Percentiles rank a stretch among this genome's conserved stretches.
Evolutionary conservation across 2,888 invertebrate species (phyloP).

Genomic region (Isoperla grammatica): DNA sequence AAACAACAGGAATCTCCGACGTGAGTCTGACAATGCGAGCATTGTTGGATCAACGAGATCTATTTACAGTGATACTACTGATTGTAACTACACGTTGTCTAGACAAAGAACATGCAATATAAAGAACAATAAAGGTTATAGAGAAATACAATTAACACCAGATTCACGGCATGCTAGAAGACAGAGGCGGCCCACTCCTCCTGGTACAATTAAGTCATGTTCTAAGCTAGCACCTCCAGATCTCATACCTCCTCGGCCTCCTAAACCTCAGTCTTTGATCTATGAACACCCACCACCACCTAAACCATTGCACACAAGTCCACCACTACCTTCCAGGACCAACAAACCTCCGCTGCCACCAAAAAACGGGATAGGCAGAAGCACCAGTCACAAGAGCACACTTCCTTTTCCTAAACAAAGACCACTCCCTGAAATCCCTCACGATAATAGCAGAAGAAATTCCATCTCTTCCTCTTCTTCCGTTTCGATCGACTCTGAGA

Average conservation of each 20-base stretch:
- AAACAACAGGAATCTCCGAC: conserved; percentile 1
- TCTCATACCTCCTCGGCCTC: conserved; percentile 36
- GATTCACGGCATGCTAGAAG: conserved; percentile 68
- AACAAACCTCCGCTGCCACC: conserved; percentile 36
- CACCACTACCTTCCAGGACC: conserved; percentile 44
- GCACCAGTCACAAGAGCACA: conserved; percentile 25
- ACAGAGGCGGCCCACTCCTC: conserved; percentile 57
- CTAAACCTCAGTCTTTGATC: conserved; percentile 4
- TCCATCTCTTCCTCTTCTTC: conserved; percentile 32
- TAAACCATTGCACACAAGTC: conserved; percentile 29
- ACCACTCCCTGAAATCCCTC: conserved; percentile 36
- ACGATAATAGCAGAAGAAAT: background rate
- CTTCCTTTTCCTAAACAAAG: conserved; percentile 39
- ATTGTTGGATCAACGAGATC: conserved; percentile 2
- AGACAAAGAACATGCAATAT: background rate
- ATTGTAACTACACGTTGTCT: conserved; percentile 42
- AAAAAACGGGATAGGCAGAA: conserved; percentile 34
- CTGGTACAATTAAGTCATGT: conserved; percentile 41
- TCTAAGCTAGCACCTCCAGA: conserved; percentile 57
- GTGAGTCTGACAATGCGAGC: background rate
- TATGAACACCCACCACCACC: conserved; percentile 26
- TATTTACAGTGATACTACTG: conserved; percentile 35
- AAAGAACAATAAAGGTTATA: too few relatives aligned
- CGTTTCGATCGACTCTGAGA: conserved; percentile 30
- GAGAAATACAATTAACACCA: conserved; percentile 43